Conservation (phyloP, 2,113 vertebrate species). For the Leptosomus discolor region DNA sequence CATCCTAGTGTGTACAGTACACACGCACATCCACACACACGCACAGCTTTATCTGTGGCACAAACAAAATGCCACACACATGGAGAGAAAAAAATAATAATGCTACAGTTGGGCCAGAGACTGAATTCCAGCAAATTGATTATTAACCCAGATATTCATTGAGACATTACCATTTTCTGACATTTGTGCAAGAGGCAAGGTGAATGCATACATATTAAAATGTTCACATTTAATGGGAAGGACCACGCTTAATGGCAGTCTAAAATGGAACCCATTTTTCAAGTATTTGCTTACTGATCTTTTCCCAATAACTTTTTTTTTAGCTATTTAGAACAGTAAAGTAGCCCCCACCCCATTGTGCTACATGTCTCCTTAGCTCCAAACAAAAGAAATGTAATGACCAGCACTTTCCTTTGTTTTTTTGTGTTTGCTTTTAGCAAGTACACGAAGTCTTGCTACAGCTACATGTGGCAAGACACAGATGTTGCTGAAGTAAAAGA, state of each 20-base stretch:
- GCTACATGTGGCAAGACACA: conserved; percentile 70
- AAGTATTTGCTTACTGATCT: conserved; percentile 87
- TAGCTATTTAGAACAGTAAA: conserved; percentile 58
- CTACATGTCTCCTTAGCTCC: conserved; percentile 72
- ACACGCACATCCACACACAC: conserved; percentile 2
- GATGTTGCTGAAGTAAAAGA: conserved; percentile 78
- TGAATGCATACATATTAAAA: conserved; percentile 84
- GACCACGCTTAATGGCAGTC: conserved; percentile 89
- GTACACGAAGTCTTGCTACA: conserved; percentile 50
- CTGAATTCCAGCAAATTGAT: conserved; percentile 76
- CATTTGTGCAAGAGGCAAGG: conserved; percentile 86
- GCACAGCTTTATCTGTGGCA: conserved; percentile 61
- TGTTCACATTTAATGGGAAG: conserved; percentile 96
- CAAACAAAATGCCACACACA: conserved; percentile 64
- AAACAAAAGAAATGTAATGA: conserved; percentile 80
- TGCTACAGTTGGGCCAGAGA: conserved; percentile 81
- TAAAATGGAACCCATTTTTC: conserved; percentile 90
- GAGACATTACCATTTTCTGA: conserved; percentile 77
- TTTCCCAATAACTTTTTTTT: conserved; percentile 47
- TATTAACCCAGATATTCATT: conserved; percentile 71
- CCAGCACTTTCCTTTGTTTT: conserved; percentile 79
- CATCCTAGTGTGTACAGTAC: conserved; percentile 64
- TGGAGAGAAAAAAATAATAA: conserved; percentile 55
- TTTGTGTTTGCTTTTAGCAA: conserved; percentile 32
- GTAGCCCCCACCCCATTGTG: conserved; percentile 67